These are phyloP conservation scores for Araneus ventricosus DNA, from an alignment of 1,140 invertebrate species.

Conservation along the genomic window DNA sequence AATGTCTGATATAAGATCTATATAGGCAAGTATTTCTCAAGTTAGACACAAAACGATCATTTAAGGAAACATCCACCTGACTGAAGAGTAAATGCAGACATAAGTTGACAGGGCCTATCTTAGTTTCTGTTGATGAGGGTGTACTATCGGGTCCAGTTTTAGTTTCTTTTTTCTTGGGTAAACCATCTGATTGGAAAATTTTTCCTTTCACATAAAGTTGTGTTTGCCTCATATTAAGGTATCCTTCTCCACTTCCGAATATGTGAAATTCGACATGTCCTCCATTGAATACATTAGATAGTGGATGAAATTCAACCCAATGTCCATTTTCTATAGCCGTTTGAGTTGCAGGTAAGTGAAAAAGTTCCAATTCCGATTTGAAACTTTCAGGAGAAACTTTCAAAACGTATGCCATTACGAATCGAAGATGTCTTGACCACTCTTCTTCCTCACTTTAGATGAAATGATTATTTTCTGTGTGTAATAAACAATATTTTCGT, in stretches of 20 bases:
- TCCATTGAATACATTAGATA: slow-evolving; percentile 19
- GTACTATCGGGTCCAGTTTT: neutral
- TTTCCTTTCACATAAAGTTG: too few species aligned
- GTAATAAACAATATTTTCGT: too few species aligned
- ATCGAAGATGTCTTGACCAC: slow-evolving; percentile 41
- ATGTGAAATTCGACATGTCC: slow-evolving; percentile 43
- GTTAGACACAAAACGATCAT: too few species aligned
- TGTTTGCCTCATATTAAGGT: slow-evolving; percentile 11
- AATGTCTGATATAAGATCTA: slow-evolving; percentile 31
- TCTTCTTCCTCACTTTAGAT: slow-evolving; percentile 10
- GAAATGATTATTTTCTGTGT: neutral
- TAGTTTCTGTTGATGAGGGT: neutral
- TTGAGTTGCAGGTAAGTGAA: slow-evolving; percentile 36
- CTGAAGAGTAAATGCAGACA: slow-evolving; percentile 33
- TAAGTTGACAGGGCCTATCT: slow-evolving; percentile 7
- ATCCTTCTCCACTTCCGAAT: slow-evolving; percentile 19
- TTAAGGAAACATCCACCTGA: slow-evolving; percentile 35
- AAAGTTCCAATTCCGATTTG: slow-evolving; percentile 69
- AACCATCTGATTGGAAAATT: too few species aligned
- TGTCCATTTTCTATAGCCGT: slow-evolving; percentile 45
- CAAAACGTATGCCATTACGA: slow-evolving; percentile 25
- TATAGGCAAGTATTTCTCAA: slow-evolving; percentile 43
- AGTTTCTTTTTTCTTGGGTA: neutral
- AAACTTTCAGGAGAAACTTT: slow-evolving; percentile 53
- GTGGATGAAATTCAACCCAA: slow-evolving; percentile 46